Percentiles rank a stretch among this genome's conserved stretches.
Conservation (phyloP, 2,797 vertebrate species). For the Phyllotis vaccarum region DNA sequence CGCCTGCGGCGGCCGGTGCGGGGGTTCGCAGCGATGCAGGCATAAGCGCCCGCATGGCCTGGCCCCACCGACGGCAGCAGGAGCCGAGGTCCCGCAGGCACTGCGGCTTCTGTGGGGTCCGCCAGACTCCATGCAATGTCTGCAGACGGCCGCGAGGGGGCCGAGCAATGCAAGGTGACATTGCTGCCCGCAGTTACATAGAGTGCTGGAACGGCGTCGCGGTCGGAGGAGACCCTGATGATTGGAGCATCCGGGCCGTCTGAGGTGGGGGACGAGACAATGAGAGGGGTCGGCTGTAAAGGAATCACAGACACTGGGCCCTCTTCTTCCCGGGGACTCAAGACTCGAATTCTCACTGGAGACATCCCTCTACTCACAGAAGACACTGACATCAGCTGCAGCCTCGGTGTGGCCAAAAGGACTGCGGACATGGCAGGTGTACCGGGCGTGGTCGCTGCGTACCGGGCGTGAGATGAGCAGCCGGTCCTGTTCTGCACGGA, state of each 20-base stretch:
- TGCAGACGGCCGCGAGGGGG: constrained; percentile 88
- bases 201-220: not conserved
- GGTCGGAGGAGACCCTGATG: constrained; percentile 69
- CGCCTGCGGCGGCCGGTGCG: constrained; percentile 74
- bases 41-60: constrained; percentile 90
- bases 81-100: constrained; percentile 83
- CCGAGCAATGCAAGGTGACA: constrained; percentile 86
- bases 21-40: constrained; percentile 87
- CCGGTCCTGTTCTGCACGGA: constrained; percentile 61
- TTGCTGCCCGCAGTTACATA: constrained; percentile 81
- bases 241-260: constrained; percentile 90
- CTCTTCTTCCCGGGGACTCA: not conserved
- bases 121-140: constrained; percentile 87
- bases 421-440: constrained; percentile 88
- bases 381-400: constrained; percentile 84
- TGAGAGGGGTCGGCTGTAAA: not conserved
- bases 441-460: constrained; percentile 88
- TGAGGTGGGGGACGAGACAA: constrained; percentile 63
- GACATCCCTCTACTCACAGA: constrained; percentile 88
- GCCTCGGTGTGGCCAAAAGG: constrained; percentile 86
- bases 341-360: not conserved
- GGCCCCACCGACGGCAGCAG: constrained; percentile 84
- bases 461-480: constrained; percentile 85
- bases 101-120: constrained; percentile 74
- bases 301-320: not conserved